phyloP scores from a whole-genome alignment of 2,888 invertebrate genomes.

The Eremobia ochroleuca region DNA sequence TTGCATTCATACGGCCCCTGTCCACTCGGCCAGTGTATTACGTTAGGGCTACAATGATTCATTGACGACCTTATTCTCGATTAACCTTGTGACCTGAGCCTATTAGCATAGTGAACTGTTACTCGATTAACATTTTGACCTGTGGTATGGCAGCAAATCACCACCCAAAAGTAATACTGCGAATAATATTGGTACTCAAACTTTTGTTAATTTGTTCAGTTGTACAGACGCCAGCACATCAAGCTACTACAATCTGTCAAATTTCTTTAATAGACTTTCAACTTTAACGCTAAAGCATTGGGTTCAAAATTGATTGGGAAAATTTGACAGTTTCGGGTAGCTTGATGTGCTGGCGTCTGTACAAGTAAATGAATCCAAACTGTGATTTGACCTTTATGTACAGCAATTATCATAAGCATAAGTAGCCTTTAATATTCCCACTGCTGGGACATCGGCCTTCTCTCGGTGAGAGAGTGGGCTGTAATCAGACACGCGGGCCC shows the following conservation, averaged over 20 bases:
- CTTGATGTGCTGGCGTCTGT: no score
- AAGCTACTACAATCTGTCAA: no score
- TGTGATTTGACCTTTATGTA: neutral
- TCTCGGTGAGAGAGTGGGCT: neutral
- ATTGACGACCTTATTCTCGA: neutral
- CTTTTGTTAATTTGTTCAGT: neutral
- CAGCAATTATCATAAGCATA: neutral
- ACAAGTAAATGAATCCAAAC: neutral
- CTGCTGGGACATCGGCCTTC: neutral
- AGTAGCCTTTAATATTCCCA: neutral
- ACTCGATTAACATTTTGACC: neutral
- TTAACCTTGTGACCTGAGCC: neutral
- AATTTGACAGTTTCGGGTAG: no score
- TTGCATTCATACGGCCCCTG: neutral
- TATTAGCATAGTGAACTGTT: neutral
- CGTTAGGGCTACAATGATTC: neutral
- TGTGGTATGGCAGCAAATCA: neutral
- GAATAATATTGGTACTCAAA: neutral
- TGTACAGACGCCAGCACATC: no score
- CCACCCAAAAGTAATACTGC: neutral
- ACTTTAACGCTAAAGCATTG: no score
- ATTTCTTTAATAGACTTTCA: no score
- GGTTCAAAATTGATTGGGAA: no score
- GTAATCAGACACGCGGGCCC: neutral
- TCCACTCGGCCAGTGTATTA: neutral